Evolutionary conservation across 2,888 invertebrate genomes (phyloP).

Genomic region (Acrocyrtus sp.): DNA sequence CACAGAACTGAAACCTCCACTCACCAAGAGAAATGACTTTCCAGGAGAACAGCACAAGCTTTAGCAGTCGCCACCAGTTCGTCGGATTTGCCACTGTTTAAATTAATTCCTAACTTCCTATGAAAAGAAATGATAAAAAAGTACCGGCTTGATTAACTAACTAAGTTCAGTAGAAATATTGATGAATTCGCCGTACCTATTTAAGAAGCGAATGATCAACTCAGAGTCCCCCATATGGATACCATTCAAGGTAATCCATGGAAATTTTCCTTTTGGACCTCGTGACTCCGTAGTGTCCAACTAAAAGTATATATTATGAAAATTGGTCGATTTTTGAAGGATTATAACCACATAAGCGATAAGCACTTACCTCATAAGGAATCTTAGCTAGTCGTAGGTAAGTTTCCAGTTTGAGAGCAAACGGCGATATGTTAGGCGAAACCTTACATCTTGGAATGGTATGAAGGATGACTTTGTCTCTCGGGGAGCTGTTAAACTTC

Average conservation of each 20-base stretch:
- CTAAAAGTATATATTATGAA: slow-evolving; percentile 51
- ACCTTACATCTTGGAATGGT: slow-evolving; percentile 12
- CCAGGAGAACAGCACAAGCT: slow-evolving; percentile 65
- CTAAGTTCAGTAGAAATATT: too few relatives aligned
- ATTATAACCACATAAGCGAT: background rate
- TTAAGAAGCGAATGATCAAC: slow-evolving; percentile 66
- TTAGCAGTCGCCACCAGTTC: slow-evolving; percentile 65
- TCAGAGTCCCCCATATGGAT: slow-evolving; percentile 66
- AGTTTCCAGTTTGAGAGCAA: slow-evolving; percentile 43
- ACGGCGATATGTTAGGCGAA: slow-evolving; percentile 21
- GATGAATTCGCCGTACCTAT: slow-evolving; percentile 18
- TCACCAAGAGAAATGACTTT: slow-evolving; percentile 67
- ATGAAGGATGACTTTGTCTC: slow-evolving; percentile 32
- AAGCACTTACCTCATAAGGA: slow-evolving; percentile 27
- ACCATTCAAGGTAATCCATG: slow-evolving; percentile 67
- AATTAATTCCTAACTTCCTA: slow-evolving; percentile 64
- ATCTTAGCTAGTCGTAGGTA: slow-evolving; percentile 37
- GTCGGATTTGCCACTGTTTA: slow-evolving; percentile 63
- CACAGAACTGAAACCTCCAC: background rate
- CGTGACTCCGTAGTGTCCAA: slow-evolving; percentile 65
- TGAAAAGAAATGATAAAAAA: too few relatives aligned
- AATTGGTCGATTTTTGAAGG: background rate
- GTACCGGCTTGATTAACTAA: background rate
- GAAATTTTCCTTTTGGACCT: slow-evolving; percentile 66
- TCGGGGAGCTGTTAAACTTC: slow-evolving; percentile 25